Evolutionary conservation across 2,888 invertebrate species (phyloP).

Genomic region (Prosapia bicincta): DNA sequence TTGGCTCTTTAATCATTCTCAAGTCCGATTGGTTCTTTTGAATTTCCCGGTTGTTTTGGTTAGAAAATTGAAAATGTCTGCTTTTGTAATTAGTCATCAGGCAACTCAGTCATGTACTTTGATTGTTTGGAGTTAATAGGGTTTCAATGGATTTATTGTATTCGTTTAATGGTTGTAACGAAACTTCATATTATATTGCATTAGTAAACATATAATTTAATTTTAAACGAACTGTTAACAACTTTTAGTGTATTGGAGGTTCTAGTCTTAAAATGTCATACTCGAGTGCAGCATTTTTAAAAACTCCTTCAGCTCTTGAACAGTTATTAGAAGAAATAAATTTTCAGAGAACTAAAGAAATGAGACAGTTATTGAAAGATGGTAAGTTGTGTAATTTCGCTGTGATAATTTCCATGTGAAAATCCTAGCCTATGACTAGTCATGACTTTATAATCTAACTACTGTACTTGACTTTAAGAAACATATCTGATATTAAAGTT

Average conservation of each 20-base stretch:
- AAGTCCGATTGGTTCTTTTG: neutral
- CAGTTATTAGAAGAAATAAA: constrained; percentile 88
- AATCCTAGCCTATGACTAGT: no score
- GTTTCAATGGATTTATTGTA: neutral
- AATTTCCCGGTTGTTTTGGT: neutral
- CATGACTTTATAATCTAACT: no score
- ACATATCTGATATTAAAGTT: no score
- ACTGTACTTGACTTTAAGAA: no score
- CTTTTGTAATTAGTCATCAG: neutral
- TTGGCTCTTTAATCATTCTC: neutral
- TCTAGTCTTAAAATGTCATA: constrained; percentile 22
- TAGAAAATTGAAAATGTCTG: neutral
- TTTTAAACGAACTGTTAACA: neutral
- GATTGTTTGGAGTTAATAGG: neutral
- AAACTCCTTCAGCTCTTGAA: constrained; percentile 60
- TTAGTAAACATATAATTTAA: neutral
- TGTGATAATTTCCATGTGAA: no score
- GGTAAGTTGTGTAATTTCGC: constrained; percentile 50
- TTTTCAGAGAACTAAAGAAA: constrained; percentile 88
- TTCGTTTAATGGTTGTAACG: neutral
- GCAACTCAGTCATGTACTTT: neutral
- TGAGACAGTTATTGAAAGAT: constrained; percentile 83
- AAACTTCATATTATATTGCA: neutral
- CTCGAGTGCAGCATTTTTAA: constrained; percentile 27
- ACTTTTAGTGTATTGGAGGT: neutral